Evolutionary conservation across 2,888 invertebrate species (phyloP), one percentile per base, ranked within the genome.

Genomic region (Ophioninae sp.): DNA sequence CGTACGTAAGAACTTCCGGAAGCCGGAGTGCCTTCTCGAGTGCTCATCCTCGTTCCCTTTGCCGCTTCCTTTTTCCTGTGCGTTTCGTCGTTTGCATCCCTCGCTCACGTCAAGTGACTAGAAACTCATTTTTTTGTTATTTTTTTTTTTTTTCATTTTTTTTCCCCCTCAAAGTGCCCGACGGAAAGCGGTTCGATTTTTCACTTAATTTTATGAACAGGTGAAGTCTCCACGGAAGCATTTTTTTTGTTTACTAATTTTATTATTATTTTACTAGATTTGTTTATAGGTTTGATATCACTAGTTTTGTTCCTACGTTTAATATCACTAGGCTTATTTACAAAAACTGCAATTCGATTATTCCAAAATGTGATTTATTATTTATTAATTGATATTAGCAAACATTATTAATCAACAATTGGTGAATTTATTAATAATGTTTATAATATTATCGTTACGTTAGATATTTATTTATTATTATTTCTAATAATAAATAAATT

Each of bases 21-120:
- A 79, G 61, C 17, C 44, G 61, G 67, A 84, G 84, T 84, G 84
- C 77, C 78, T 84, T 84, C 37, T 81, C 75, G 81, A 81, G 84
- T 79, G 78, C 77, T 64, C 79, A 59, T 62, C 20, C 21, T 23
- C n/a, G 39, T 8, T 13, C 17, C 8, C 73, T 44, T 44, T 20
- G 70, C 13, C 17, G 65, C 59, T 78, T 70, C 41, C 57, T 72
- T 67, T 72, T 79, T 79, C 72, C 79, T 76, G 37, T 6, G 57
- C 39, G 2, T 30, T 30, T 30, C 30, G 30, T 30, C 30, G 30
- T 30, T 3, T 30, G 30, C 30, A 30, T 30, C 30, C 30, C 30
- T 30, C 30, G 30, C 30, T 30, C 30, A 30, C 3, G 17, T 50
- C 50, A 50, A 50, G 13, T 13, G 50, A 17, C 50, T 50, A 6